phyloP scores from a whole-genome alignment of 2,797 vertebrate species.

The Anas acuta region DNA sequence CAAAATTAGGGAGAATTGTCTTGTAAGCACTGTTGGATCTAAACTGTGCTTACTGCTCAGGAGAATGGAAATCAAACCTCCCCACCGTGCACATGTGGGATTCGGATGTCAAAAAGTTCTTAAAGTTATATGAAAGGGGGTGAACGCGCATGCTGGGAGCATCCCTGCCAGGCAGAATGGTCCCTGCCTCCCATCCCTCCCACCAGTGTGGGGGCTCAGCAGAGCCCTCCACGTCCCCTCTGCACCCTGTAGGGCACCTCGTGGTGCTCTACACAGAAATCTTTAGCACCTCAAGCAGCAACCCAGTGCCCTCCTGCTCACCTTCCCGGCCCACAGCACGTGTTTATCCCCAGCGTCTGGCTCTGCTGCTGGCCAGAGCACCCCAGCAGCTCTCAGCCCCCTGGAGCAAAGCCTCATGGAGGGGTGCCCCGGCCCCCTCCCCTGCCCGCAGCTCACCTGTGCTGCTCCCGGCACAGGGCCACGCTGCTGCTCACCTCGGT shows the following conservation, averaged over 20 bases:
- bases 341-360: not conserved
- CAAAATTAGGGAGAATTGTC: not conserved
- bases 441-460: not conserved
- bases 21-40: not conserved
- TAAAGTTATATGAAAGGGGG: not conserved
- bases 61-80: not conserved
- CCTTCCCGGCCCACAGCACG: fast-evolving
- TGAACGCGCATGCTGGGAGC: not conserved
- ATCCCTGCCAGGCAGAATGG: not conserved
- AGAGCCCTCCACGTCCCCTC: not conserved
- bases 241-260: not conserved
- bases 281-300: too few relatives aligned
- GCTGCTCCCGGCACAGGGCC: not conserved
- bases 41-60: not conserved
- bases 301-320: not conserved
- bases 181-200: not conserved
- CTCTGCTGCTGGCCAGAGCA: not conserved
- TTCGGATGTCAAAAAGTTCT: not conserved
- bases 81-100: fast-evolving
- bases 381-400: not conserved
- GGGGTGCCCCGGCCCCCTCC: not conserved
- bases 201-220: not conserved
- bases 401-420: not conserved
- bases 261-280: too few relatives aligned
- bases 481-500: not conserved